Evolutionary conservation across 2,888 invertebrate species (phyloP).

Genomic region (Drosophila incognita): DNA sequence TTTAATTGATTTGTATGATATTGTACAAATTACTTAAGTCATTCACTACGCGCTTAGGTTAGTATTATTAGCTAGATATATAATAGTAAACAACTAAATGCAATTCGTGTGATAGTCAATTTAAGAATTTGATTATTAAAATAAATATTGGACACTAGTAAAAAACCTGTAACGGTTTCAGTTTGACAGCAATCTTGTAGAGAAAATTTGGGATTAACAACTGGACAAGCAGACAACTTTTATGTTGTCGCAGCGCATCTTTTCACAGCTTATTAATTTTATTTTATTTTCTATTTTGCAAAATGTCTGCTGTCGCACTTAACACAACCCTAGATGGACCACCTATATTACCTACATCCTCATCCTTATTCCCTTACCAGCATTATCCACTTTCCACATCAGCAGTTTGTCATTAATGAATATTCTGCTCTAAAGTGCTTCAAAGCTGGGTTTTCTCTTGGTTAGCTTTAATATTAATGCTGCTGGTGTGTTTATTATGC

Average conservation of each 20-base stretch:
- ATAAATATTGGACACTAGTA: constrained; percentile 26
- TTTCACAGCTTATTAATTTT: constrained; percentile 69
- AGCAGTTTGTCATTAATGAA: constrained; percentile 66
- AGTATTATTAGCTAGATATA: not conserved
- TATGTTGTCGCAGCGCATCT: constrained; percentile 40
- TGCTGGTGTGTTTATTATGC: not conserved
- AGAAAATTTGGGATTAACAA: constrained; percentile 48
- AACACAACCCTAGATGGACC: not conserved
- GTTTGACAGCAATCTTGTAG: constrained; percentile 46
- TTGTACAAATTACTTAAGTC: not conserved
- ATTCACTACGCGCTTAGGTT: not conserved
- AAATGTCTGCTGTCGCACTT: constrained; percentile 2
- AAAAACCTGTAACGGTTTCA: constrained; percentile 56
- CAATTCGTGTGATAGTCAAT: not conserved
- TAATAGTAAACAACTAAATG: not conserved
- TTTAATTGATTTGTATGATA: not conserved
- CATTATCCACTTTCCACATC: constrained; percentile 69
- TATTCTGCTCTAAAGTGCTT: constrained; percentile 27
- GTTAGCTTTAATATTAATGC: constrained; percentile 7
- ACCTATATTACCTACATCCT: not conserved
- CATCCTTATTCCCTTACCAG: constrained; percentile 24
- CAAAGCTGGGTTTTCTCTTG: not conserved
- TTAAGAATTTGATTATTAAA: not conserved
- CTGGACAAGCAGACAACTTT: not conserved
- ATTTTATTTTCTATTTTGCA: constrained; percentile 14